These are phyloP conservation scores for Folsomia manolachei DNA, from an alignment of 2,888 invertebrate species.

Conservation along the genomic window DNA sequence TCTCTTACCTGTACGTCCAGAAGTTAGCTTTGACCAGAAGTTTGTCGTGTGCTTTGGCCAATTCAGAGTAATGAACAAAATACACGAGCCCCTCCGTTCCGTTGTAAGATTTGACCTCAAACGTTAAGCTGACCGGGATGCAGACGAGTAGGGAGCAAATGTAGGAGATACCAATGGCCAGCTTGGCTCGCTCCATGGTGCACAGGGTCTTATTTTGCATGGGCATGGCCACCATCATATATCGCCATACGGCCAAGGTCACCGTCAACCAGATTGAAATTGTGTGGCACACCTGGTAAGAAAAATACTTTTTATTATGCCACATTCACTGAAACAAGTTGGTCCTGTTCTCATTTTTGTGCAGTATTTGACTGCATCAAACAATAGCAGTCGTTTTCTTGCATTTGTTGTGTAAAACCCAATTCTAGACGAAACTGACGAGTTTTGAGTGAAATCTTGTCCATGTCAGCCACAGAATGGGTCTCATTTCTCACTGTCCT, in stretches of 20 bases:
- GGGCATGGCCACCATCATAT: conserved; percentile 78
- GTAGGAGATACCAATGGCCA: conserved; percentile 75
- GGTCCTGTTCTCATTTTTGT: too few species aligned
- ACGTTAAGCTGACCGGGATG: conserved; percentile 78
- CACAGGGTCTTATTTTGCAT: conserved; percentile 79
- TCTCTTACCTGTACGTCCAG: conserved; percentile 78
- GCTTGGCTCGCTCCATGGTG: conserved; percentile 70
- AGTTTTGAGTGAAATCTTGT: not conserved
- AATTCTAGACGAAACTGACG: not conserved
- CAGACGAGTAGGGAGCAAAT: conserved; percentile 78
- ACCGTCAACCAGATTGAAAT: conserved; percentile 92
- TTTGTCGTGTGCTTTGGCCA: conserved; percentile 61
- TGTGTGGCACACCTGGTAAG: conserved; percentile 62
- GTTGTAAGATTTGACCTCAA: conserved; percentile 51
- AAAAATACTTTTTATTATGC: too few species aligned
- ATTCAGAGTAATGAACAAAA: conserved; percentile 66
- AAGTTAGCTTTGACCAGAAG: conserved; percentile 65
- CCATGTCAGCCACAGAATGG: not conserved
- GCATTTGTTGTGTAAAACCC: too few species aligned
- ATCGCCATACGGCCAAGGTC: conserved; percentile 88
- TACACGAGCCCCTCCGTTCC: conserved; percentile 57
- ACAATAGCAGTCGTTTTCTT: too few species aligned
- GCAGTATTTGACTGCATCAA: too few species aligned
- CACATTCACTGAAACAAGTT: too few species aligned
- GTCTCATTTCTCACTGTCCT: not conserved